These are phyloP conservation scores for Copidosoma floridanum DNA, from an alignment of 1,140 invertebrate genomes.

Conservation along the genomic window DNA sequence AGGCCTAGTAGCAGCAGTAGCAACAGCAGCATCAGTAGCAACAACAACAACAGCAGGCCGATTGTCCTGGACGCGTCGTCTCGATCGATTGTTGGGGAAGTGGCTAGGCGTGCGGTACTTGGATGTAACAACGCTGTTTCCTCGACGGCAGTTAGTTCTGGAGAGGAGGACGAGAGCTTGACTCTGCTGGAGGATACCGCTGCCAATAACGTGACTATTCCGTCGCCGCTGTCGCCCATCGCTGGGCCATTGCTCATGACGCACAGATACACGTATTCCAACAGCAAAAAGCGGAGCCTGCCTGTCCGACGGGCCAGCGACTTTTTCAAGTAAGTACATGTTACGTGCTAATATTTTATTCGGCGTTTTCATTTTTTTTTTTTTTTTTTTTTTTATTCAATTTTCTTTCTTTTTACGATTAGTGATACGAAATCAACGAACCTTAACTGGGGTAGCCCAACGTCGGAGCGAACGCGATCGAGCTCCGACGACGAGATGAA, in stretches of 20 bases:
- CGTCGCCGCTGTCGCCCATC: constrained; percentile 51
- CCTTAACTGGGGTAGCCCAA: constrained; percentile 44
- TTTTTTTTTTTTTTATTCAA: too few species aligned
- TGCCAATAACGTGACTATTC: constrained; percentile 48
- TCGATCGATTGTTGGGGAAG: too few species aligned
- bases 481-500: constrained; percentile 33
- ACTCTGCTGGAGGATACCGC: constrained; percentile 44
- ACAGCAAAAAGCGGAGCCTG: constrained; percentile 44
- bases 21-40: too few species aligned
- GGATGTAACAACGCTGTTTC: constrained; percentile 44
- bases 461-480: constrained; percentile 43
- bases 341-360: too few species aligned
- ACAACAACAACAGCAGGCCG: too few species aligned
- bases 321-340: constrained; percentile 12
- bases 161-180: constrained; percentile 38
- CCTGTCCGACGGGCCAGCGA: constrained; percentile 1
- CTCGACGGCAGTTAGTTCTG: constrained; percentile 44
- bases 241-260: constrained; percentile 49
- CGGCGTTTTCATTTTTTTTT: too few species aligned
- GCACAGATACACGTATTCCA: constrained; percentile 50
- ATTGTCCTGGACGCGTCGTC: too few species aligned
- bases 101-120: too few species aligned
- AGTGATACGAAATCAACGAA: constrained; percentile 11
- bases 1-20: too few species aligned
- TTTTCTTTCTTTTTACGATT: not conserved